These are phyloP conservation scores for Eulemur rubriventer DNA, from an alignment of 2,797 vertebrate genomes.

Conservation along the genomic window DNA sequence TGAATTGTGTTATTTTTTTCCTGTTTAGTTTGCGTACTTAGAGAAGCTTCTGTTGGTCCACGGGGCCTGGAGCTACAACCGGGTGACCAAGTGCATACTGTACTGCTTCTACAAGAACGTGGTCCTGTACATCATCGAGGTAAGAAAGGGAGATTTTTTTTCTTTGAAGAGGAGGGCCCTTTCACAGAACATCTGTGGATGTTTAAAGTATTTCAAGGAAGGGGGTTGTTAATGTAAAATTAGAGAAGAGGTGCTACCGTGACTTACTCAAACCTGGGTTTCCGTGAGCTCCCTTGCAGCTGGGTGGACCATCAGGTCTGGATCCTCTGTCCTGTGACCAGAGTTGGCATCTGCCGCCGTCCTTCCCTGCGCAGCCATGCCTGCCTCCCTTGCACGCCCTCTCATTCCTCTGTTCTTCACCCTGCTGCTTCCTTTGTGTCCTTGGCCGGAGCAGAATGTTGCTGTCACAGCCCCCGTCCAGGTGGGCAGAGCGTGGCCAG, in stretches of 20 bases:
- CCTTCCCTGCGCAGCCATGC: fast-evolving
- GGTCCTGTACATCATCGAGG: constrained; percentile 99
- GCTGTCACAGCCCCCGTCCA: background rate
- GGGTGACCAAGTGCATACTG: constrained; percentile 98
- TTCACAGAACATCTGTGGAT: background rate
- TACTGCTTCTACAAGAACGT: constrained; percentile 99
- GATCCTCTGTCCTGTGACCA: background rate
- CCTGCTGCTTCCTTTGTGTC: background rate
- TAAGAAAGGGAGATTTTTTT: constrained; percentile 77
- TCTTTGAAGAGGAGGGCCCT: background rate
- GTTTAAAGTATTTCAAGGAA: background rate
- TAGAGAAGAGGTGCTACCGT: background rate
- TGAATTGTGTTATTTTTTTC: background rate
- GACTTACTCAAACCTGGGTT: background rate
- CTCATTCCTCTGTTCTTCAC: background rate
- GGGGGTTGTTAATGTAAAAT: background rate
- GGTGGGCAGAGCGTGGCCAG: background rate
- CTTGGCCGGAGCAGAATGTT: background rate
- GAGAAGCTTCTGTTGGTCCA: constrained; percentile 97
- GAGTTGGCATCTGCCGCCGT: fast-evolving
- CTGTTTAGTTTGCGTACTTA: constrained; percentile 87
- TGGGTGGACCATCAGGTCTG: too few relatives aligned
- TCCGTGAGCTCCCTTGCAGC: background rate
- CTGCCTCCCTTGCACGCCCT: fast-evolving
- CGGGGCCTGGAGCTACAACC: constrained; percentile 98